Evolutionary conservation across 2,888 invertebrate genomes (phyloP), one percentile per base, ranked within the genome.

Genomic region (Geophilus truncorum): DNA sequence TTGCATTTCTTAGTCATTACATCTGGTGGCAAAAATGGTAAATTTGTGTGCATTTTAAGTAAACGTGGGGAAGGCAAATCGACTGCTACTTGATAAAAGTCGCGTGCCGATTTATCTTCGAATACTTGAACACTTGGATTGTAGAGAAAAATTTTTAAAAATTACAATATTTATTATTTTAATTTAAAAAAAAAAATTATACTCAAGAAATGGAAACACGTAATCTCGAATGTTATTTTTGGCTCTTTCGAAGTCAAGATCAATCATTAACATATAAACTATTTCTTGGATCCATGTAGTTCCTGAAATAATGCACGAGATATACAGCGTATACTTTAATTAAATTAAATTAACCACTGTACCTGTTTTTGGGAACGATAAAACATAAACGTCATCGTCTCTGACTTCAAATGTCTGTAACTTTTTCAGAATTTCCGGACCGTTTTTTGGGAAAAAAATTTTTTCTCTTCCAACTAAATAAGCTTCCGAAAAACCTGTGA

Each of bases 241-340:
- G 0, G 94, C 93, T 23, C 90, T 91, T 84, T 93, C 92, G 84
- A 92, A 94, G 85, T 96, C 91, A 84, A 94, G 93, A 5, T 78
- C 23, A 28, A 21, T 78, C 18, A 92, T 92, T 81, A 97, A 90
- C 18, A 95, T 89, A 93, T 96, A 97, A 1, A 94, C 91, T 92
- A 97, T 95, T 89, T 97, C 96, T 85, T 95, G 95, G 0, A 93
- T 91, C 96, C 96, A 97, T 0, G 96, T 96, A 21, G 96, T 96
- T 15, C 94, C 93, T 32, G 32, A 32, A 32, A 32, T 32, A 32
- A 32, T 5, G 1, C 15, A 40, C n/a, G 0, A 40, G 9, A 40
- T n/a, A n/a, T 12, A 82, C 62, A 86, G 86, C 51, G 81, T 75
- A 78, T 25, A 79, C 15, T 36, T 36, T 1, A 36, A 1, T 9